phyloP scores from a whole-genome alignment of 2,888 invertebrate genomes.

The Spicauda simplicius region DNA sequence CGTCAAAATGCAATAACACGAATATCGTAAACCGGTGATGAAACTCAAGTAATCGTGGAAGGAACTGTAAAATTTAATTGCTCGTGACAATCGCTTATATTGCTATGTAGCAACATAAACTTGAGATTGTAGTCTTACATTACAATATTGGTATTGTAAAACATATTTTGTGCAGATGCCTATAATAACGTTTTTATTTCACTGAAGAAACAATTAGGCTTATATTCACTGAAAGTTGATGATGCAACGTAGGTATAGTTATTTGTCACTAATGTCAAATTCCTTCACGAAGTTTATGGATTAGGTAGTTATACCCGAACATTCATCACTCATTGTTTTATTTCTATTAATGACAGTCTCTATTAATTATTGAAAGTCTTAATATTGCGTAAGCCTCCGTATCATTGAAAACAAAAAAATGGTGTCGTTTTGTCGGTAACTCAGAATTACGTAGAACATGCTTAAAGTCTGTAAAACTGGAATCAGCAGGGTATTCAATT shows the following conservation, averaged over 20 bases:
- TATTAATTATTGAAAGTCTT: too few species aligned
- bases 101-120: slow-evolving; percentile 31
- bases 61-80: slow-evolving; percentile 42
- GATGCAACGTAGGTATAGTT: too few species aligned
- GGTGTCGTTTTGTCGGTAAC: not conserved
- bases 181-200: not conserved
- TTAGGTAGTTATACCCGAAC: too few species aligned
- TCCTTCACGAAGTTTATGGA: too few species aligned
- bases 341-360: too few species aligned
- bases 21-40: slow-evolving; percentile 57
- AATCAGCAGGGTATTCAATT: slow-evolving; percentile 1
- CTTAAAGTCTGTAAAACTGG: slow-evolving; percentile 52
- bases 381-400: too few species aligned
- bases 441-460: slow-evolving; percentile 58
- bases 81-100: slow-evolving; percentile 37
- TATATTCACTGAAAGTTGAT: too few species aligned
- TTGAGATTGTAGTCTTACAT: slow-evolving; percentile 26
- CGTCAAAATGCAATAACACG: slow-evolving; percentile 73
- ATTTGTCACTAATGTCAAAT: too few species aligned
- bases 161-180: slow-evolving; percentile 13
- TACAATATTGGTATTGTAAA: slow-evolving; percentile 38
- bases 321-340: too few species aligned
- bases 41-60: slow-evolving; percentile 40
- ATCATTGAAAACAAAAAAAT: not conserved
- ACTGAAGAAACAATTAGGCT: too few species aligned